Base-by-base conservation (phyloP, 2,113 vertebrate genomes). In the Osmerus mordax region DNA sequence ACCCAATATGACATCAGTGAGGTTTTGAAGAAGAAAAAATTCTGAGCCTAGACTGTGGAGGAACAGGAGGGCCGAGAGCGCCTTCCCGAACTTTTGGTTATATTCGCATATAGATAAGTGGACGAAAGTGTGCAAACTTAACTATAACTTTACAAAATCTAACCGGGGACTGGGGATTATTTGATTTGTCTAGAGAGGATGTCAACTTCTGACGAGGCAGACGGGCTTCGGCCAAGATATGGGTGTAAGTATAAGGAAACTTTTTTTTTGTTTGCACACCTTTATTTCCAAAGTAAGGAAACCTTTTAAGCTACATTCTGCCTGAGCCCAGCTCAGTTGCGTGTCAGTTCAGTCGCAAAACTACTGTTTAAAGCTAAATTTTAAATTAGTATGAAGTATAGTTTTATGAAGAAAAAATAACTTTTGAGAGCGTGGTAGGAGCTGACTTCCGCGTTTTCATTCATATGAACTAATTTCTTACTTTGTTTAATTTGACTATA, bases 151-250 rank as follows among this genome's bases (percentile, higher is more conserved):
- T 3, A 29, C 14, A 3, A 13, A 8, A 18, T 29, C 7, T 28
- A 67, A 6, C 12, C 60, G 61, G 7, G 72, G 75, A 75, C 74
- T 58, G 84, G 69, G 72, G 61, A 84, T 21, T 28, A 58, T 56
- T 62, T 74, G 21, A 23, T 71, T 80, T 79, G 74, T 79, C 65
- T 32, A 73, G 67, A 71, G 77, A 86, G 77, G 81, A 93, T 93
- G 92, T 93, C 92, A 84, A 76, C 87, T 83, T 91, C 91, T 73
- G 92, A 93, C 54, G 92, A 93, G n/a, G 29, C 81, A n/a, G 92
- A 93, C 88, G 91, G 88, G 63, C 65, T 76, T 64, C 86, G 92
- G 80, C 91, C 92, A 12, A 87, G 92, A 81, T 93, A 93, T 79
- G 92, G 92, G 78, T 93, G 92, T 93, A 87, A 93, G 92, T 78